Base-by-base conservation (phyloP, 2,888 invertebrate genomes). In the Andrena dorsata region DNA sequence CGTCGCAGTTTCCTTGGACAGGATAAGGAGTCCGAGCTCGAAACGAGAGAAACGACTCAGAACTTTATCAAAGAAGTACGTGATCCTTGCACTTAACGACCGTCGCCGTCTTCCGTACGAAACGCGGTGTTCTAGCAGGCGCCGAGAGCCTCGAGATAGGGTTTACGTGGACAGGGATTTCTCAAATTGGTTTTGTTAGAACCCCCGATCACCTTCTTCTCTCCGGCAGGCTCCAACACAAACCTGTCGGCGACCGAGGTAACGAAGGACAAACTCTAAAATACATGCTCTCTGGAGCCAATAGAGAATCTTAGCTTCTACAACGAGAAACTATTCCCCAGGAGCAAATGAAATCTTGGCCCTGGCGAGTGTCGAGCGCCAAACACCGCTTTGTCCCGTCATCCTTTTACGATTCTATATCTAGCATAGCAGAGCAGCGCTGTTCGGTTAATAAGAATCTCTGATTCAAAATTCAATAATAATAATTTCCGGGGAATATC, bases 21-120 rank as follows among this genome's bases (percentile, higher is more conserved):
- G 82, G 86, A 82, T 84, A 82, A 84, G 87, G 76, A 87, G 82
- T 78, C 81, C 74, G 61, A 41, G 80, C 77, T 85, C 87, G 86
- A 84, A 89, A 86, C 88, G 85, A 88, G 83, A 88, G 88, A 88
- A 88, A 88, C 88, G 88, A 86, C 82, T 79, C 76, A 78, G 85
- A 88, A 88, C 86, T 88, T 88, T 88, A 88, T 88, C 88, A 88
- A 88, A 88, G 88, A 85, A 83, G 75, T 88, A 88, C 88, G 88
- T 88, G 88, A 88, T 88, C 87, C 86, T 83, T 86, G 88, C 88
- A 86, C 88, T 88, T 86, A 88, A 88, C 88, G 87, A 87, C 82
- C 84, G 68, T 60, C 83, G 51, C 60, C 80, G 68, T 75, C 68
- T 58, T 56, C 80, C 23, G 76, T 75, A 68, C 82, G 73, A 68